Conservation (phyloP, 2,888 invertebrate species). For the Leptopilina drosophilae region DNA sequence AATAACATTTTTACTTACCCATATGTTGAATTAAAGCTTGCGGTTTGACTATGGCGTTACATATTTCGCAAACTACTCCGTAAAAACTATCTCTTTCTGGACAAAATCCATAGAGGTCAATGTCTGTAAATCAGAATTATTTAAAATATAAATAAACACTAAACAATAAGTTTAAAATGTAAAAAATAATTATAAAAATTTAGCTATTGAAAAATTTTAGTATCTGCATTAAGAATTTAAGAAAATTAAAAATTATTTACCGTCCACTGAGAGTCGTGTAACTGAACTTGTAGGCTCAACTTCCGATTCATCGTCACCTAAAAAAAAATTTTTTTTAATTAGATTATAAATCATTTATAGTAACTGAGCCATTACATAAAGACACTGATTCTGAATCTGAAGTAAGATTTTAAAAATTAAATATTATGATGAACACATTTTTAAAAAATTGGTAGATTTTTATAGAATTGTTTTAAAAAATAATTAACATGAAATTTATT, state of each 20-base stretch:
- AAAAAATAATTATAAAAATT: no score
- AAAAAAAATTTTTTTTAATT: constrained; percentile 50
- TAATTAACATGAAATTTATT: no score
- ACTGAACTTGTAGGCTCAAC: constrained; percentile 71
- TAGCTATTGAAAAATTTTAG: no score
- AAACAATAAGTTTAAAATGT: no score
- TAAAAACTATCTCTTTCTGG: constrained; percentile 88
- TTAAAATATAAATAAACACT: background rate
- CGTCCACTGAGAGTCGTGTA: constrained; percentile 73
- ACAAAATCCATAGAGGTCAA: constrained; percentile 87
- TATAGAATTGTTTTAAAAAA: no score
- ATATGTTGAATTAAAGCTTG: constrained; percentile 87
- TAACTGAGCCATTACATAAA: no score
- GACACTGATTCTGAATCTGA: no score
- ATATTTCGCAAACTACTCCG: constrained; percentile 88
- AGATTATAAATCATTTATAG: background rate
- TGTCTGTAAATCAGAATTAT: constrained; percentile 77
- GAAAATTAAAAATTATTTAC: constrained; percentile 60
- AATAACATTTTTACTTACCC: constrained; percentile 66
- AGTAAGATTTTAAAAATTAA: no score
- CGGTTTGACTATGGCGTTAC: constrained; percentile 87
- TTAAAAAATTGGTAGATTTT: no score
- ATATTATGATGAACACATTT: no score
- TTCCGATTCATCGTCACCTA: constrained; percentile 75
- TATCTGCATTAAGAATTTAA: background rate